These are phyloP conservation scores for Augochlora pura DNA, from an alignment of 1,140 invertebrate genomes.

Conservation along the genomic window DNA sequence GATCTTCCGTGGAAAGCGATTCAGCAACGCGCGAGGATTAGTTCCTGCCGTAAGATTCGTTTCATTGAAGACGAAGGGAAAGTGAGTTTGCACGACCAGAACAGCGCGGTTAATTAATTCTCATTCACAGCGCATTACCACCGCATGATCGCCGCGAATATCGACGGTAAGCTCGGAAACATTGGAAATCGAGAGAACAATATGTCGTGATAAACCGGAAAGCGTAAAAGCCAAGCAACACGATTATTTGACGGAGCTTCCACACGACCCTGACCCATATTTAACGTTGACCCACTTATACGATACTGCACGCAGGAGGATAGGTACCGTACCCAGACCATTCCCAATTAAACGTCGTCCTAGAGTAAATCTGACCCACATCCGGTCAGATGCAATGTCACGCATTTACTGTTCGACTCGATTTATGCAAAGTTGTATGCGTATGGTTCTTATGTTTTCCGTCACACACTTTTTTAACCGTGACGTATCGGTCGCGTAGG, in stretches of 20 bases:
- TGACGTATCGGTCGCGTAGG: neutral
- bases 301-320: conserved; percentile 34
- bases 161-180: neutral
- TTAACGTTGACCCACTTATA: conserved; percentile 64
- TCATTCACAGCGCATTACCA: neutral
- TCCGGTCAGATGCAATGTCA: conserved; percentile 63
- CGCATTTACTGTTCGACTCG: conserved; percentile 61
- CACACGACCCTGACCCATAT: conserved; percentile 73
- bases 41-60: neutral
- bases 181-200: neutral
- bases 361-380: conserved; percentile 72
- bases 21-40: too few species aligned
- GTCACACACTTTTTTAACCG: neutral
- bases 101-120: neutral
- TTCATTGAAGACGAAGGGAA: neutral
- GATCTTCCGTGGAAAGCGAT: too few species aligned
- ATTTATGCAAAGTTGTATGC: conserved; percentile 22
- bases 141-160: neutral
- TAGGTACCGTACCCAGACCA: conserved; percentile 18
- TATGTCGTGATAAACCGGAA: conserved; percentile 5
- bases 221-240: conserved; percentile 15
- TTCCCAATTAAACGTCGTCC: conserved; percentile 49
- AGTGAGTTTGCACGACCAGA: neutral
- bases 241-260: conserved; percentile 25
- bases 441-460: neutral